Base-by-base conservation (phyloP, 2,888 invertebrate species). In the Hypselothyrea guttata region DNA sequence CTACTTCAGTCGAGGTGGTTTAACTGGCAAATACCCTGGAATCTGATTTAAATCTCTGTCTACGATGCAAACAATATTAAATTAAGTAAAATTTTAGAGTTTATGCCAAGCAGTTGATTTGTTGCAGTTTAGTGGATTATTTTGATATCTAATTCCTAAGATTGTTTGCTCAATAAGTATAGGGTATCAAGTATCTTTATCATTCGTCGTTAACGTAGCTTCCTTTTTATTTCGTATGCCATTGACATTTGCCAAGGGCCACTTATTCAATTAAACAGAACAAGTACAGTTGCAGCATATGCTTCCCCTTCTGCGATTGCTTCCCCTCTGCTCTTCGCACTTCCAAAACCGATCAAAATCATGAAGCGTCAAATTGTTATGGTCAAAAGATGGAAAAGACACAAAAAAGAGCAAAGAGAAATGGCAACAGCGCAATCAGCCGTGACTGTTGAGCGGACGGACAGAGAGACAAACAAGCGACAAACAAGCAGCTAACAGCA, bases 331-430 rank as follows among this genome's bases (percentile, higher is more conserved):
- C 27, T 4, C n/a, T 35, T 7, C n/a, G 18, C 38, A 37, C 13
- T 16, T 37, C 8, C 35, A 30, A 33, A 46, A 53, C 64, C 55
- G 48, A 79, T 78, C 71, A 76, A 81, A 65, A 70, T 82, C 82
- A 86, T 77, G 71, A 69, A 77, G 82, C 87, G 76, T 86, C 81
- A 82, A 86, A 86, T 84, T 84, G 79, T 81, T 85, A 87, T 86
- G 67, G 62, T 68, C 67, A 69, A 64, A 68, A 78, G 75, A 79
- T 76, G 74, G 71, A 56, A 71, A 67, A 22, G 22, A 22, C 3
- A 22, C 3, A 22, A 22, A 22, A 22, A 22, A 22, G 22, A 2
- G 5, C 22, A 2, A 40, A 33, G 69, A 75, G 66, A 75, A 73
- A 77, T 71, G 81, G 71, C 69, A 71, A 70, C 52, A 73, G 56